Conservation (phyloP, 2,113 vertebrate species). For the Xiphias gladius region DNA sequence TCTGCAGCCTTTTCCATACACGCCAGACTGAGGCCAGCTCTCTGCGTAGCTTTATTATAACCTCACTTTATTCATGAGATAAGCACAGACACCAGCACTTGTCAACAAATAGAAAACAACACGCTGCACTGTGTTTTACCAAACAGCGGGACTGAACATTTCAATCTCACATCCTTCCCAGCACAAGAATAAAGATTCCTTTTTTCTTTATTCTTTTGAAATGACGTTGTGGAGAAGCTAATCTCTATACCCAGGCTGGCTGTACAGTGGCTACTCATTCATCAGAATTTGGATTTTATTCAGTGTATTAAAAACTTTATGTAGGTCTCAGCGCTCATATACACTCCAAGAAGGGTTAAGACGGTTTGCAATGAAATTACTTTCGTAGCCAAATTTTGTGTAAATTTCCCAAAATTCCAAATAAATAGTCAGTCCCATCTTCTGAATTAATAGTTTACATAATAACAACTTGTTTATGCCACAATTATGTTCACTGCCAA, state of each 20-base stretch:
- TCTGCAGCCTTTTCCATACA: slow-evolving; percentile 51
- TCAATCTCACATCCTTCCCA: slow-evolving; percentile 21
- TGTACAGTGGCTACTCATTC: background rate
- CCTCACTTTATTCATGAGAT: slow-evolving; percentile 45
- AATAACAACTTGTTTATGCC: background rate
- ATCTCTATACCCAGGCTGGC: background rate
- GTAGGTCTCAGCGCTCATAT: background rate
- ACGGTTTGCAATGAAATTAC: too few relatives aligned
- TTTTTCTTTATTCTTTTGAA: too few relatives aligned
- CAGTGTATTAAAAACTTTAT: background rate
- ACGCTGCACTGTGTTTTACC: slow-evolving; percentile 27
- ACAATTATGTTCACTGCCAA: too few relatives aligned
- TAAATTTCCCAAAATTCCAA: background rate
- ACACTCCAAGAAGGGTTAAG: too few relatives aligned
- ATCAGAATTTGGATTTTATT: background rate
- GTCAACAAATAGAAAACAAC: slow-evolving; percentile 49
- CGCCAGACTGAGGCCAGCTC: slow-evolving; percentile 32
- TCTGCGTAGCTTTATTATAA: slow-evolving; percentile 25
- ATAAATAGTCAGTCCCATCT: background rate
- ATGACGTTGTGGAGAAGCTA: background rate
- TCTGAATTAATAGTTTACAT: too few relatives aligned
- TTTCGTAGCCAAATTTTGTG: too few relatives aligned
- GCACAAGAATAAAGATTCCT: background rate
- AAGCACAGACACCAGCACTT: slow-evolving; percentile 35
- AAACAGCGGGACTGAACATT: slow-evolving; percentile 36